Evolutionary conservation across 2,888 invertebrate species (phyloP).

Genomic region (Tetrapedia diversipes): DNA sequence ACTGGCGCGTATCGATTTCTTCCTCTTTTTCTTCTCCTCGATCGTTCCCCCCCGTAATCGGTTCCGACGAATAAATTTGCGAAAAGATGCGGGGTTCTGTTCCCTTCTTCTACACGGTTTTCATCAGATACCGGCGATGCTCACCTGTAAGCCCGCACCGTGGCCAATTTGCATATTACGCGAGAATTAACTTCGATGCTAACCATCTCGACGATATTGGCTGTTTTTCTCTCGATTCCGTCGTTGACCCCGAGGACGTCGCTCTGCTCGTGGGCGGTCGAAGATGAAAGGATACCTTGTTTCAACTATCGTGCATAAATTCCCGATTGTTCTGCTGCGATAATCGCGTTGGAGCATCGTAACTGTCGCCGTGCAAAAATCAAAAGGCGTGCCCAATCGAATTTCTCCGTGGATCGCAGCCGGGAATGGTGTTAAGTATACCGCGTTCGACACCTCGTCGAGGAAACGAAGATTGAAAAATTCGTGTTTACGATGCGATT

Average conservation of each 20-base stretch:
- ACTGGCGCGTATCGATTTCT: neutral
- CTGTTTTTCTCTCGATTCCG: neutral
- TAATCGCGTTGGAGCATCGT: neutral
- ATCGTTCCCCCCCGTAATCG: neutral
- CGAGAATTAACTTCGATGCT: constrained; percentile 40
- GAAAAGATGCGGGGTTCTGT: neutral
- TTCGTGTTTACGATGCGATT: neutral
- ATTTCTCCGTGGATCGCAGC: neutral
- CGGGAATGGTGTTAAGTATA: no score
- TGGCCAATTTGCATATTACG: constrained; percentile 20
- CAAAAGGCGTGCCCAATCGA: neutral
- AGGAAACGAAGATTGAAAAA: neutral
- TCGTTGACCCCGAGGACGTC: neutral
- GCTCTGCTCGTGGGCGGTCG: constrained; percentile 26
- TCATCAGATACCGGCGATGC: constrained; percentile 13
- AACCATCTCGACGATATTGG: constrained; percentile 26
- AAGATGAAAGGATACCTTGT: constrained; percentile 18
- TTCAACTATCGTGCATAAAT: constrained; percentile 10
- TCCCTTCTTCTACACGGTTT: neutral
- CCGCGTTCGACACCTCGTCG: neutral
- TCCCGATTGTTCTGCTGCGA: neutral
- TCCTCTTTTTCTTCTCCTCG: no score
- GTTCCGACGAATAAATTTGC: constrained; percentile 22
- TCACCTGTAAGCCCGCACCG: constrained; percentile 73
- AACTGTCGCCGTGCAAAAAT: neutral